Percentiles rank a stretch among this genome's conserved stretches.
Evolutionary conservation across 2,113 vertebrate genomes (phyloP).

Genomic region (Nycticorax nycticorax): DNA sequence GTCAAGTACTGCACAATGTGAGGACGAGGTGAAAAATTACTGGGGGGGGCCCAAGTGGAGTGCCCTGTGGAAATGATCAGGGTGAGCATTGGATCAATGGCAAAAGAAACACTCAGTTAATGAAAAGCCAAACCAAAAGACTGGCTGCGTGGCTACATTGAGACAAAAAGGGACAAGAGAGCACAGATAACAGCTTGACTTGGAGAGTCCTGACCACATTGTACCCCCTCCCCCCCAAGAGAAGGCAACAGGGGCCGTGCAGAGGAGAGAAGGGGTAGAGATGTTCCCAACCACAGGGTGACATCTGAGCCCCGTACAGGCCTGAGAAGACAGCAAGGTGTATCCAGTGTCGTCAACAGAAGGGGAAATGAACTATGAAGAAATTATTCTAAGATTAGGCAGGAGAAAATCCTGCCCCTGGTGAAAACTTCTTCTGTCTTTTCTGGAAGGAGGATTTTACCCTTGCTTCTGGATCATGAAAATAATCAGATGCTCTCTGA

Average conservation of each 20-base stretch:
- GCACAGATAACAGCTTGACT: neutral
- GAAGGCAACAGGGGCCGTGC: neutral
- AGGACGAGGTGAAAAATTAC: neutral
- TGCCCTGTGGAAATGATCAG: neutral
- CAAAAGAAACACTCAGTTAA: neutral
- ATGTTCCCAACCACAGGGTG: neutral
- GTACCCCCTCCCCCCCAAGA: neutral
- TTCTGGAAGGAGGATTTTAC: neutral
- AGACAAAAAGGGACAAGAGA: neutral
- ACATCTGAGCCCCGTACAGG: neutral
- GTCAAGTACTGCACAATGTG: neutral
- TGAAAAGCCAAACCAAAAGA: neutral
- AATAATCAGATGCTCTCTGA: neutral
- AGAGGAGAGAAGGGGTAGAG: neutral
- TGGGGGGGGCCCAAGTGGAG: accelerated
- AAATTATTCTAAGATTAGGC: neutral
- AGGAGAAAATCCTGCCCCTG: neutral
- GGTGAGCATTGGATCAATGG: neutral
- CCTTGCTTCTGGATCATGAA: neutral
- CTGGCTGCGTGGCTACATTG: neutral
- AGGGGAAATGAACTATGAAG: neutral
- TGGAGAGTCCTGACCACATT: accelerated
- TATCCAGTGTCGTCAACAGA: neutral
- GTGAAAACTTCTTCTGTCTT: neutral
- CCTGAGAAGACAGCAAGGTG: neutral